A percentile compares a stretch with the other conserved stretches of the same genome.
phyloP scores from a whole-genome alignment of 2,888 invertebrate species.

The Drosophila mimetica region DNA sequence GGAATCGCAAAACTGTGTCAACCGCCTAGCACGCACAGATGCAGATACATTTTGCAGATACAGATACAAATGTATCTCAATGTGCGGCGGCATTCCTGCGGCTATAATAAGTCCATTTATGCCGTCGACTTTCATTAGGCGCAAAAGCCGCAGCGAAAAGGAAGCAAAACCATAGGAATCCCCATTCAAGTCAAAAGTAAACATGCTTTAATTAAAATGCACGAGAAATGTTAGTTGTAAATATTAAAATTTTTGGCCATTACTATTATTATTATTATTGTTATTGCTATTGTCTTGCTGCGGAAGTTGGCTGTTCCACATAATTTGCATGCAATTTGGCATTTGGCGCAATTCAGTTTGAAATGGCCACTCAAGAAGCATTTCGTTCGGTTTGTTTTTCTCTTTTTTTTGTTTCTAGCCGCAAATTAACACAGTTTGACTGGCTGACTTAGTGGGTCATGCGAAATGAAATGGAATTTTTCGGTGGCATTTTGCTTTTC shows the following conservation, averaged over 20 bases:
- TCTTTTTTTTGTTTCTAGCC: slow-evolving; percentile 28
- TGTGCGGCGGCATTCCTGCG: slow-evolving; percentile 59
- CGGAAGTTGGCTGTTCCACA: slow-evolving; percentile 72
- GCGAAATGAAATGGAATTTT: slow-evolving; percentile 67
- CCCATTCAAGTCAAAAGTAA: not conserved
- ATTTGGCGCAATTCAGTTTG: slow-evolving; percentile 67
- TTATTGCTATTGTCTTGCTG: slow-evolving; percentile 41
- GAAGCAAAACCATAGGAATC: not conserved
- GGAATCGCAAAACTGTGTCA: slow-evolving; percentile 58
- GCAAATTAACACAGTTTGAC: slow-evolving; percentile 73
- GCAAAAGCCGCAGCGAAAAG: slow-evolving; percentile 25
- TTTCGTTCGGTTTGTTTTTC: slow-evolving; percentile 30
- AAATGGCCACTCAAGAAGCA: slow-evolving; percentile 56
- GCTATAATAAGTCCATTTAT: slow-evolving; percentile 70
- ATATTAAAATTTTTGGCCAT: slow-evolving; percentile 34
- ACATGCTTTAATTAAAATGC: slow-evolving; percentile 56
- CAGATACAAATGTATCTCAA: slow-evolving; percentile 25
- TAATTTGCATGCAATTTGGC: slow-evolving; percentile 76
- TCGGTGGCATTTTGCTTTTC: slow-evolving; percentile 36
- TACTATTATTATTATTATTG: slow-evolving; percentile 26
- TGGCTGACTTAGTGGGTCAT: slow-evolving; percentile 58
- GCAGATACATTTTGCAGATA: slow-evolving; percentile 25
- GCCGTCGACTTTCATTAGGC: slow-evolving; percentile 61
- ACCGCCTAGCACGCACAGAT: slow-evolving; percentile 40
- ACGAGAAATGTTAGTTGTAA: slow-evolving; percentile 14